phyloP scores from a whole-genome alignment of 2,113 vertebrate genomes.

The Motacilla alba region DNA sequence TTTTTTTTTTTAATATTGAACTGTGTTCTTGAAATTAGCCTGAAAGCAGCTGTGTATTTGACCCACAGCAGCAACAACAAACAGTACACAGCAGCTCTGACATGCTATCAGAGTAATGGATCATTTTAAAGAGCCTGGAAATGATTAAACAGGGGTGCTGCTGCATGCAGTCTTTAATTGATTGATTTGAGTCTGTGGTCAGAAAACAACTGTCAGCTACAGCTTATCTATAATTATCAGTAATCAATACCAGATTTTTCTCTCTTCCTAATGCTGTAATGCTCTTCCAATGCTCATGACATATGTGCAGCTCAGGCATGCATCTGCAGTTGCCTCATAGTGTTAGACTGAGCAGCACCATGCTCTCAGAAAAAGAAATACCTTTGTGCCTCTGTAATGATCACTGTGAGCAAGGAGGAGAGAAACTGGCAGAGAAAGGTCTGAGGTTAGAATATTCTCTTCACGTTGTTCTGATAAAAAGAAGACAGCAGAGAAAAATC shows the following conservation, averaged over 20 bases:
- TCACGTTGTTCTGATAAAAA: neutral
- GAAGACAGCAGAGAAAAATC: neutral
- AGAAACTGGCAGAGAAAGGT: neutral
- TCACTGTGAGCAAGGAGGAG: neutral
- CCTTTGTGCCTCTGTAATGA: neutral
- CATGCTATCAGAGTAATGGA: constrained; percentile 54
- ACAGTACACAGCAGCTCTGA: constrained; percentile 45
- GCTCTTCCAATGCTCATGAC: constrained; percentile 37
- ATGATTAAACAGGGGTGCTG: constrained; percentile 71
- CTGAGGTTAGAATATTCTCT: neutral
- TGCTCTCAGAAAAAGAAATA: neutral
- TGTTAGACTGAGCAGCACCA: neutral
- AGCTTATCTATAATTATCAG: constrained; percentile 82
- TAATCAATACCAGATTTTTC: constrained; percentile 78
- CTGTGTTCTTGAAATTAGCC: constrained; percentile 11
- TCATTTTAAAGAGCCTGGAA: constrained; percentile 73
- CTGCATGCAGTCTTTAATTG: constrained; percentile 77
- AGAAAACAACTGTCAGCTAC: constrained; percentile 78
- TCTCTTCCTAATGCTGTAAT: constrained; percentile 62
- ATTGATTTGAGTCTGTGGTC: constrained; percentile 81
- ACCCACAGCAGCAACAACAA: constrained; percentile 56
- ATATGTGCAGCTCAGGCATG: constrained; percentile 46
- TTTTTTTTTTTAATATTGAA: neutral
- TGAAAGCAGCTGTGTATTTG: constrained; percentile 33
- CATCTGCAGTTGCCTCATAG: constrained; percentile 22